Evolutionary conservation across 2,113 vertebrate genomes (phyloP), one percentile per base, ranked within the genome.

Genomic region (Cochlearius cochlearius): DNA sequence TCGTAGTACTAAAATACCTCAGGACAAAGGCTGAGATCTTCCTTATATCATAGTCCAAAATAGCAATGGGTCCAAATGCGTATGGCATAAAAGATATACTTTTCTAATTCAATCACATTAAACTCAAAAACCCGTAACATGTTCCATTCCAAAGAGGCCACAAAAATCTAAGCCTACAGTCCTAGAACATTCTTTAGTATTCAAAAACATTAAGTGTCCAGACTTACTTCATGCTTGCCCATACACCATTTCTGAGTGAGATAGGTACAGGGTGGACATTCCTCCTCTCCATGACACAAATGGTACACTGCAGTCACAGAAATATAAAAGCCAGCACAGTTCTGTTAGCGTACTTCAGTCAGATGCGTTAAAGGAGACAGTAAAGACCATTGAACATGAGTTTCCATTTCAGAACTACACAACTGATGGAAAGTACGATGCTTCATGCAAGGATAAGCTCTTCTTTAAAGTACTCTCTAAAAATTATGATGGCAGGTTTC

Each of bases 161-260:
- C 10, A 83, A 83, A 86, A 77, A 66, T 47, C 41, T 62, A 86
- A 71, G 15, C 5, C 15, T 41, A 49, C 36, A 49, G 52, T 49
- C 10, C 8, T 11, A 84, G 34, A 79, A 68, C 20, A 18, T 5
- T n/a, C 39, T 16, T 64, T 43, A 66, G 11, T 38, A 94, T 69
- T 90, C 39, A 91, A 85, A 91, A 81, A 7, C 9, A 62, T 36
- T 53, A 64, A 72, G 47, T 12, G 6, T 32, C 41, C 34, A 91
- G 38, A 95, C 98, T 99, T 98, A 99, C 99, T 98, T 99, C 99
- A 27, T 99, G 99, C 74, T 99, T 99, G 79, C 99, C 99, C 99
- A 99, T 99, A 97, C 99, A 99, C 99, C 99, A 99, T 71, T 99
- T 99, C 97, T 99, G 98, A 86, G 98, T 99, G 59, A 99, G 99